Conservation (phyloP, 64 coral and sea anemone genomes). For the Catalaphyllia jardinei region DNA sequence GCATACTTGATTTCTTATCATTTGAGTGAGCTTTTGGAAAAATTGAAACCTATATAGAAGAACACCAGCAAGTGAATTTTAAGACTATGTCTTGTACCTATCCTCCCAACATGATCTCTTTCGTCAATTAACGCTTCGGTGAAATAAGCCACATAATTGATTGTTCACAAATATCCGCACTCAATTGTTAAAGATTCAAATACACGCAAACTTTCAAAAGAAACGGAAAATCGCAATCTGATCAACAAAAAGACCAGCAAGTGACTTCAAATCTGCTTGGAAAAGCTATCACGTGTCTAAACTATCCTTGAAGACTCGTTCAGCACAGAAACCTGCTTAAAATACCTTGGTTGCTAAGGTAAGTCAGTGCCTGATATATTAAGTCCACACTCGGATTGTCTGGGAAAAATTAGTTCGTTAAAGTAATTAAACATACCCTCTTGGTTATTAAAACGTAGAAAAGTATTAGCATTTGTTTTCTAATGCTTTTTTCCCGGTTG, state of each 20-base stretch:
- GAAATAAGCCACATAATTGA: not conserved
- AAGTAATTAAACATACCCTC: not conserved
- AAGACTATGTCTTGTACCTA: not conserved
- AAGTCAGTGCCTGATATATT: not conserved
- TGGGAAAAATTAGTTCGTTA: not conserved
- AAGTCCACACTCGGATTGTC: not conserved
- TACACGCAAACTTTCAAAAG: not conserved
- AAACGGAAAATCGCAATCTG: not conserved
- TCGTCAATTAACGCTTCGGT: slow-evolving; percentile 1
- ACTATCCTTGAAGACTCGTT: not conserved
- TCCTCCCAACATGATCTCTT: not conserved
- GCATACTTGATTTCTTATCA: not conserved
- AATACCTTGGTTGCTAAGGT: not conserved
- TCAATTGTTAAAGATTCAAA: slow-evolving; percentile 4
- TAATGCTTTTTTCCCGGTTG: not conserved
- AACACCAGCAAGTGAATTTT: not conserved
- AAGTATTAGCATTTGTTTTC: not conserved
- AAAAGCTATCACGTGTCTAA: not conserved
- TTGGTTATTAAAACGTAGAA: not conserved
- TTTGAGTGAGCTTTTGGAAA: not conserved
- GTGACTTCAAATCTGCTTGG: not conserved
- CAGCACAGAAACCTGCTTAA: not conserved
- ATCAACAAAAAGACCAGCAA: not conserved
- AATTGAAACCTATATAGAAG: not conserved
- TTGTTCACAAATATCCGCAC: not conserved